These are phyloP conservation scores for Anniella stebbinsi DNA, from an alignment of 2,797 vertebrate genomes.

Conservation along the genomic window DNA sequence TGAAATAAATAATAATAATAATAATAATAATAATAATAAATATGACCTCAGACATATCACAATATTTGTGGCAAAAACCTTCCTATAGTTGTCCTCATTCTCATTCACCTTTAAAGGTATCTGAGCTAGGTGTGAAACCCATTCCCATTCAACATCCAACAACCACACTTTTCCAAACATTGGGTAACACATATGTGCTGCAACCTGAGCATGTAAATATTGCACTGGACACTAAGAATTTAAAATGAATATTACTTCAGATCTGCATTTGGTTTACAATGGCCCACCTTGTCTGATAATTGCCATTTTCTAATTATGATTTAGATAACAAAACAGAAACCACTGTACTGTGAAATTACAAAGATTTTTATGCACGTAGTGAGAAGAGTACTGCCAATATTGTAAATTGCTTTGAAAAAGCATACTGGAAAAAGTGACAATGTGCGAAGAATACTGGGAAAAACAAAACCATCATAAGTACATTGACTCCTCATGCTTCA, in stretches of 20 bases:
- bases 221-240: neutral
- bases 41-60: neutral
- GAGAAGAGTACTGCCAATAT: neutral
- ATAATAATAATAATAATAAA: no score
- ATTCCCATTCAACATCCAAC: neutral
- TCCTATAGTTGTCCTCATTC: neutral
- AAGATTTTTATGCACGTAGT: neutral
- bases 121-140: neutral
- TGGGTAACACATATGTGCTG: neutral
- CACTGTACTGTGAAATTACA: conserved; percentile 22
- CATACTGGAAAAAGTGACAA: neutral
- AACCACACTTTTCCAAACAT: neutral
- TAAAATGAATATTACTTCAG: neutral
- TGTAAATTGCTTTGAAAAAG: neutral
- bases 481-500: neutral
- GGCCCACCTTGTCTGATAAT: conserved; percentile 8
- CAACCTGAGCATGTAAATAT: neutral
- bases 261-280: conserved; percentile 2
- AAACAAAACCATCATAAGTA: neutral
- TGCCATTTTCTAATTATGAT: conserved; percentile 24
- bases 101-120: neutral
- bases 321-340: conserved; percentile 23
- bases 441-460: neutral
- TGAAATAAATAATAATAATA: no score
- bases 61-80: neutral